These are phyloP conservation scores for Ptychochromis oligacanthus DNA, from an alignment of 2,113 vertebrate species.

Conservation along the genomic window DNA sequence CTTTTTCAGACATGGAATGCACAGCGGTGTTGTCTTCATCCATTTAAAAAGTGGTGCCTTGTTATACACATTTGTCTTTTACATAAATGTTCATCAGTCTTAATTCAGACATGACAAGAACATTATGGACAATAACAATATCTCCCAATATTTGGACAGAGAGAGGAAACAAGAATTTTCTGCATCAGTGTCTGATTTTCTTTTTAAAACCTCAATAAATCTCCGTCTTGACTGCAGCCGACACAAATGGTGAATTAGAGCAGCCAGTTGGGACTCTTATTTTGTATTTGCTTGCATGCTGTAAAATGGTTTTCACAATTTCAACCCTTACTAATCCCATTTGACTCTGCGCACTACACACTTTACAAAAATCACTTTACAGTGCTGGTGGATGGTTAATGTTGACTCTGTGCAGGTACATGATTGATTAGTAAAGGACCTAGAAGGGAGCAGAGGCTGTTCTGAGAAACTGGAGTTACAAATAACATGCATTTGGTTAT, in stretches of 20 bases:
- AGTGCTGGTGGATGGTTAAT: not conserved
- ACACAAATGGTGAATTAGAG: not conserved
- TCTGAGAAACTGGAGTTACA: not conserved
- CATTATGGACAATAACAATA: slow-evolving; percentile 1
- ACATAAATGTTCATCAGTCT: not conserved
- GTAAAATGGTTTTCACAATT: not conserved
- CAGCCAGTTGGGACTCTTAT: not conserved
- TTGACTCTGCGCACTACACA: not conserved
- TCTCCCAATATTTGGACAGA: slow-evolving; percentile 4
- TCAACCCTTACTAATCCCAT: not conserved
- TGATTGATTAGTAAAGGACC: not conserved
- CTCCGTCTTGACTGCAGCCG: not conserved
- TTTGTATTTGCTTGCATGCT: not conserved
- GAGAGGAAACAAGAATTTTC: not conserved
- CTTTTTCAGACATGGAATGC: not conserved
- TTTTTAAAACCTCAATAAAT: not conserved
- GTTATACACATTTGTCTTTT: not conserved
- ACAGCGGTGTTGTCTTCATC: not conserved
- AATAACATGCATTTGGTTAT: too few relatives aligned
- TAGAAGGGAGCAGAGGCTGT: not conserved
- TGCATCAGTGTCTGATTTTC: not conserved
- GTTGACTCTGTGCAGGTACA: not conserved
- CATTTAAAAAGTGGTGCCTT: not conserved
- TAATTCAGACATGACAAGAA: not conserved
- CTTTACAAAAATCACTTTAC: not conserved